phyloP scores from a whole-genome alignment of 2,113 vertebrate species.

The Urocitellus parryii region DNA sequence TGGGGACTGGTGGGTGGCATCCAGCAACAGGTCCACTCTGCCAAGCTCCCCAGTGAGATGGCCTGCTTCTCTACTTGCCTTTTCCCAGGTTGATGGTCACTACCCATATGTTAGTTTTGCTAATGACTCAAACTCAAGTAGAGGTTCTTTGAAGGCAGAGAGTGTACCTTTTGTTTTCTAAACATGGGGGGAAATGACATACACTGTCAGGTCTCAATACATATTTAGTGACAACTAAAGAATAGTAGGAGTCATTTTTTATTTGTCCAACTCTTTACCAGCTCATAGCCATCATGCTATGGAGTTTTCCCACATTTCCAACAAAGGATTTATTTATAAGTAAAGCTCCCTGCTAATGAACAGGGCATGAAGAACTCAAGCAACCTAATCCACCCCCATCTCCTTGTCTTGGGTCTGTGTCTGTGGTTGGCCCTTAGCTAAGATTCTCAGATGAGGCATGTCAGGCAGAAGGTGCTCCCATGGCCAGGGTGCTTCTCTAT shows the following conservation, averaged over 20 bases:
- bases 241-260: not conserved
- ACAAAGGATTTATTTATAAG: slow-evolving; percentile 61
- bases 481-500: not conserved
- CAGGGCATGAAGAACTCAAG: not conserved
- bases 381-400: not conserved
- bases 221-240: not conserved
- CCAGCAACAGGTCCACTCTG: not conserved
- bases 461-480: not conserved
- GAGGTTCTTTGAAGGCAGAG: slow-evolving; percentile 19
- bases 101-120: not conserved
- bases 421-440: not conserved
- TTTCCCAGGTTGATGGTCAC: not conserved
- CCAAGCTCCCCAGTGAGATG: not conserved
- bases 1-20: not conserved
- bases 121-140: slow-evolving; percentile 15
- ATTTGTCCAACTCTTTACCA: not conserved
- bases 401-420: not conserved
- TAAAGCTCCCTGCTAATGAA: slow-evolving; percentile 29
- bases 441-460: not conserved
- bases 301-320: slow-evolving; percentile 21
- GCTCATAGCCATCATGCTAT: not conserved
- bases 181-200: not conserved
- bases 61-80: not conserved
- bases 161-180: slow-evolving; percentile 18
- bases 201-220: not conserved